Conservation (phyloP, 2,113 vertebrate species). For the Podarcis cretensis region DNA sequence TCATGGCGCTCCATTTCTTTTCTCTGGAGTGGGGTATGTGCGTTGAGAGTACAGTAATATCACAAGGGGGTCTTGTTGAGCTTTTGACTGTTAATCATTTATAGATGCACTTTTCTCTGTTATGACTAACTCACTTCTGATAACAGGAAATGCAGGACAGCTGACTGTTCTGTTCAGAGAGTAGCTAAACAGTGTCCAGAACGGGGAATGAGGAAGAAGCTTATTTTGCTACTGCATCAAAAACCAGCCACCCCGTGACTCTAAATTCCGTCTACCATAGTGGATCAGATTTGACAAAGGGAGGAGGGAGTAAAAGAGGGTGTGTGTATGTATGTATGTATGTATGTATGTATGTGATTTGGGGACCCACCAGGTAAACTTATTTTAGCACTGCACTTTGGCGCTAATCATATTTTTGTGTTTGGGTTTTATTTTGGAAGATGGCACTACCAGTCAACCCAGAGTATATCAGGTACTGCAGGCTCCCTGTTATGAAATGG, state of each 20-base stretch:
- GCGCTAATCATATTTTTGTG: too few species aligned
- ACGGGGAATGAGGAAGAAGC: not conserved
- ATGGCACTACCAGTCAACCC: too few species aligned
- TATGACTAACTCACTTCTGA: not conserved
- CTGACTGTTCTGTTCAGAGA: not conserved
- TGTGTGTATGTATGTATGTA: not conserved
- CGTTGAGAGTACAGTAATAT: not conserved
- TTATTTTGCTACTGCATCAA: not conserved
- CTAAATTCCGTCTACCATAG: not conserved
- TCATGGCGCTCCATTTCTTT: too few species aligned
- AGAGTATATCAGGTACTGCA: too few species aligned
- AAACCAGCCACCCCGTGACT: not conserved
- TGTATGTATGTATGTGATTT: too few species aligned
- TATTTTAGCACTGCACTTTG: too few species aligned
- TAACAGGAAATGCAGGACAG: not conserved
- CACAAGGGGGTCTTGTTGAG: too few species aligned
- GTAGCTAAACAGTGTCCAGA: too few species aligned
- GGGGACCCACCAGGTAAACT: too few species aligned
- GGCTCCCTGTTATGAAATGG: too few species aligned
- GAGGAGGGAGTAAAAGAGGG: not conserved
- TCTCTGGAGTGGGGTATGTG: too few species aligned
- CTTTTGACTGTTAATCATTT: not conserved
- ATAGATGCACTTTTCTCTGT: not conserved
- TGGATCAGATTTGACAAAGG: not conserved
- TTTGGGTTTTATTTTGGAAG: too few species aligned